Evolutionary conservation across 2,797 vertebrate species (phyloP).

Genomic region (Pampus argenteus): DNA sequence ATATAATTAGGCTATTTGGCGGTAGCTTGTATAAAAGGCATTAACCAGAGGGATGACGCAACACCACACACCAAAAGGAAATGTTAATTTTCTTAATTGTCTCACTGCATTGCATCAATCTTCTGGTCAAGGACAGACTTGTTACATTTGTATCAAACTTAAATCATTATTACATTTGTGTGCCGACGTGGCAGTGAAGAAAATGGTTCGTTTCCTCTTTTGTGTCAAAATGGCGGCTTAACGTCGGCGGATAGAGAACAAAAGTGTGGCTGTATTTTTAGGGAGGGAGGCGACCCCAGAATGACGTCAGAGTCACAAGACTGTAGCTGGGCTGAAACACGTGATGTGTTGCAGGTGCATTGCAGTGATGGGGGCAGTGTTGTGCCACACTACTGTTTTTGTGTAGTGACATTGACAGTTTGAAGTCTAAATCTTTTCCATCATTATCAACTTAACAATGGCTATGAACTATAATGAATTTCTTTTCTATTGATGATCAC

Average conservation of each 20-base stretch:
- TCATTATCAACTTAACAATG: no score
- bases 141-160: rapidly evolving
- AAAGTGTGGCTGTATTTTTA: constrained; percentile 17
- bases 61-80: neutral
- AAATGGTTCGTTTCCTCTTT: constrained; percentile 47
- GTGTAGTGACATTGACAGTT: neutral
- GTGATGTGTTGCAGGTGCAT: constrained; percentile 41
- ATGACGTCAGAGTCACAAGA: constrained; percentile 70
- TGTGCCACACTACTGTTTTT: neutral
- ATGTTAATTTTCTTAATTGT: rapidly evolving
- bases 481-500: neutral
- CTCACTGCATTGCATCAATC: rapidly evolving
- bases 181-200: constrained; percentile 62
- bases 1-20: neutral
- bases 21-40: neutral
- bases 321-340: constrained; percentile 30
- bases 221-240: constrained; percentile 78
- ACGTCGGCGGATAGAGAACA: constrained; percentile 35
- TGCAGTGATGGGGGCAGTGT: constrained; percentile 67
- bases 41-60: neutral
- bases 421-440: neutral
- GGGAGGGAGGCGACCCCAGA: neutral
- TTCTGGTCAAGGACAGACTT: rapidly evolving
- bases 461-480: neutral
- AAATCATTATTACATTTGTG: rapidly evolving